A percentile compares a stretch with the other conserved stretches of the same genome.
These are phyloP conservation scores for Misgurnus anguillicaudatus DNA, from an alignment of 2,113 vertebrate genomes.

Conservation along the genomic window DNA sequence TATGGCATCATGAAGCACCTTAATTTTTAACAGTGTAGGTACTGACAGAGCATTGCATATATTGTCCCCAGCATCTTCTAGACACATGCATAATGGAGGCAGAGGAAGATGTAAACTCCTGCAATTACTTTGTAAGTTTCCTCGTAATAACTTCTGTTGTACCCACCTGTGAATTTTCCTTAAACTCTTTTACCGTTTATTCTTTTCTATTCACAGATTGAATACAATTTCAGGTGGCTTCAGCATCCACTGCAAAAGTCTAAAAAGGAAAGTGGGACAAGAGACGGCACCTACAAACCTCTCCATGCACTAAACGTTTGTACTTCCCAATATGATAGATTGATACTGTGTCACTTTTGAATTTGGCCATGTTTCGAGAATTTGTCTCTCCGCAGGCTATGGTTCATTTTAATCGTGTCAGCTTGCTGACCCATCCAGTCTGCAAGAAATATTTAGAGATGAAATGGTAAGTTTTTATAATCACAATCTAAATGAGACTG, in stretches of 20 bases:
- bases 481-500: not conserved
- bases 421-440: slow-evolving; percentile 84
- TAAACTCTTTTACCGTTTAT: not conserved
- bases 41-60: not conserved
- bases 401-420: slow-evolving; percentile 82
- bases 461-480: slow-evolving; percentile 79
- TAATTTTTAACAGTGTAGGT: not conserved
- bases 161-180: not conserved
- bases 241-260: slow-evolving; percentile 76
- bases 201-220: slow-evolving; percentile 68
- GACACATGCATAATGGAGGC: slow-evolving; percentile 83
- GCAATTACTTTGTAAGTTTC: slow-evolving; percentile 78
- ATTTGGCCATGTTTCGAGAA: not conserved
- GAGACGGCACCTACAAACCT: slow-evolving; percentile 71
- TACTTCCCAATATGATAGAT: not conserved
- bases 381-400: slow-evolving; percentile 71
- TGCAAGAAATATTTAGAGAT: slow-evolving; percentile 88
- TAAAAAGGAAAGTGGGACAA: slow-evolving; percentile 51
- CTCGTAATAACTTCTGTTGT: not conserved
- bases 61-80: slow-evolving; percentile 74
- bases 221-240: slow-evolving; percentile 85
- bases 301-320: slow-evolving; percentile 77
- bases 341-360: not conserved
- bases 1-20: no score
- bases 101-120: slow-evolving; percentile 77